Evolutionary conservation across 2,797 vertebrate genomes (phyloP), one percentile per base, ranked within the genome.

Genomic region (Zalophus californianus): DNA sequence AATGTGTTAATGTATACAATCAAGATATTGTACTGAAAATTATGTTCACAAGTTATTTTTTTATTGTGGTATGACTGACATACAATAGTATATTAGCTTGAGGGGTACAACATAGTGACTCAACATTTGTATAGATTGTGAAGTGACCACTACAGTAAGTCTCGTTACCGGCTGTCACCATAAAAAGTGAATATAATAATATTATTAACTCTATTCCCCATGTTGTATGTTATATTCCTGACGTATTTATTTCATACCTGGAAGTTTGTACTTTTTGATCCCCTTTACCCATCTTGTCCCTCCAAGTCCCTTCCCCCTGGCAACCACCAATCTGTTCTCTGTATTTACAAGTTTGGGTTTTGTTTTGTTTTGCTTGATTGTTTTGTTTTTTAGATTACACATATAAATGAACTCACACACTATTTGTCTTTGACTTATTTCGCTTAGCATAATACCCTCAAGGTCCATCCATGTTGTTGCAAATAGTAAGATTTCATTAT

Each of bases 31-130:
- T 32, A 86, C 21, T 75, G 27, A 94, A 90, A 94, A 83, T 87
- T 4, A 60, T 75, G 15, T 77, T 97, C 78, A 4, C 11, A 86
- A 86, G 80, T 79, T 94, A 79, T 82, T 54, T 54, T 41, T 78
- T n/a, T 52, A 78, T 54, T n/a, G 3, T 12, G 10, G 32, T 14
- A 54, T 54, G 54, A 78, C 50, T 54, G 77, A 78, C 32, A 54
- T 54, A 77, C 41, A 9, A 73, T 77, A 52, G 10, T 77, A 29
- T 77, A 78, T 54, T 35, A 54, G 50, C 23, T 78, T 78, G 50
- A 78, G 29, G 77, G 54, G 11, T 54, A 20, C 6, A 21, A 21
- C 48, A 78, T 4, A 78, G 48, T 35, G 50, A 54, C 6, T n/a
- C 11, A 18, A n/a, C 50, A 54, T 52, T n/a, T 21, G 50, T 23